Percentiles rank a stretch among this genome's conserved stretches.
Conservation (phyloP, 1,140 invertebrate genomes). For the Solen grandis region DNA sequence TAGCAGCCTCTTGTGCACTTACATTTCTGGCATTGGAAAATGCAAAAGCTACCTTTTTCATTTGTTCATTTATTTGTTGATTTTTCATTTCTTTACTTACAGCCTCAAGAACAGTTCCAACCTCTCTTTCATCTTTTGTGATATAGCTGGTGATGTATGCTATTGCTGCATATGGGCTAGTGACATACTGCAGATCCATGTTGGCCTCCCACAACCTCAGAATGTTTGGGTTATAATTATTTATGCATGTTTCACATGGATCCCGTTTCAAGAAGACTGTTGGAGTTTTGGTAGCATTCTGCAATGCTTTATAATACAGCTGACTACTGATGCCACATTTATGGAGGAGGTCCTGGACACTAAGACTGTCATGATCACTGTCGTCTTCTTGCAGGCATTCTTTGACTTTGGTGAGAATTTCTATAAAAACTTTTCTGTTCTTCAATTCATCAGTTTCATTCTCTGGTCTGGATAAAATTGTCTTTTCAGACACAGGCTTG, state of each 20-base stretch:
- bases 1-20: conserved; percentile 44
- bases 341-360: conserved; percentile 26
- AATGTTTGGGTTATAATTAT: conserved; percentile 28
- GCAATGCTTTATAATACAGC: conserved; percentile 27
- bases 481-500: conserved; percentile 22
- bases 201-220: conserved; percentile 31
- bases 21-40: conserved; percentile 44
- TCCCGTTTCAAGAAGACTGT: conserved; percentile 40
- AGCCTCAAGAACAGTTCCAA: conserved; percentile 39
- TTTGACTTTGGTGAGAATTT: conserved; percentile 28
- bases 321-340: conserved; percentile 13
- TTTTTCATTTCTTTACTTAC: conserved; percentile 35
- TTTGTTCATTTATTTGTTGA: conserved; percentile 36
- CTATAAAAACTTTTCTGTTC: conserved; percentile 6
- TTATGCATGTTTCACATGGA: conserved; percentile 24
- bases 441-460: background rate
- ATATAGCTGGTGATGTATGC: conserved; percentile 28
- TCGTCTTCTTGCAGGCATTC: conserved; percentile 38
- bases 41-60: conserved; percentile 29
- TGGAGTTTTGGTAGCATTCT: conserved; percentile 38
- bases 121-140: conserved; percentile 44
- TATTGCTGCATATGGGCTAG: conserved; percentile 45
- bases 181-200: conserved; percentile 40
- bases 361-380: conserved; percentile 23
- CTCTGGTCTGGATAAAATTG: conserved; percentile 12